Percentiles rank a stretch among this genome's conserved stretches.
Evolutionary conservation across 2,113 vertebrate species (phyloP).

Genomic region (Oophaga pumilio): DNA sequence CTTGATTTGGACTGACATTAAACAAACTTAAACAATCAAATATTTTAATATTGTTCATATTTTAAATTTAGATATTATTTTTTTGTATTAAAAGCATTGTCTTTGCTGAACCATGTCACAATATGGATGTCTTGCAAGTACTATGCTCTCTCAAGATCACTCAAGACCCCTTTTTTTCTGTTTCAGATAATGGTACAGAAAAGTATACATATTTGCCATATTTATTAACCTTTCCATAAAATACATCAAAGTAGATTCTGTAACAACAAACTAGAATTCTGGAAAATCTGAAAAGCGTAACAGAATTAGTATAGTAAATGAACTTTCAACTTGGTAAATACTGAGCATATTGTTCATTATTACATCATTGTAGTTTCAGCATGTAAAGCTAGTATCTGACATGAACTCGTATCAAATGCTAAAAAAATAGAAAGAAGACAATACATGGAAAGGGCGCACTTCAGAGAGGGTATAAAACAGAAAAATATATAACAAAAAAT

Average conservation of each 20-base stretch:
- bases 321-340: neutral
- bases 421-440: too few species aligned
- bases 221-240: neutral
- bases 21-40: too few species aligned
- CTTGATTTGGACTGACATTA: too few species aligned
- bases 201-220: neutral
- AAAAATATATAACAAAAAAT: too few species aligned
- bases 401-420: neutral
- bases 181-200: neutral
- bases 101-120: neutral
- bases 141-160: neutral
- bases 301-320: neutral
- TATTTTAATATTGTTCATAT: too few species aligned
- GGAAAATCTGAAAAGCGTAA: neutral
- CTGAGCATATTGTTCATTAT: neutral
- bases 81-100: neutral
- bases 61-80: too few species aligned
- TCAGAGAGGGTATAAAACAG: too few species aligned
- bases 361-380: neutral
- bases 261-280: neutral
- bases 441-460: too few species aligned
- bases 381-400: neutral
- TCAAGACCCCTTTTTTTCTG: neutral
- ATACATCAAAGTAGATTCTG: neutral
- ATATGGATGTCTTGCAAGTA: neutral